Base-by-base conservation (phyloP, 1,140 invertebrate species). In the Pseudachorutes palmiensis region DNA sequence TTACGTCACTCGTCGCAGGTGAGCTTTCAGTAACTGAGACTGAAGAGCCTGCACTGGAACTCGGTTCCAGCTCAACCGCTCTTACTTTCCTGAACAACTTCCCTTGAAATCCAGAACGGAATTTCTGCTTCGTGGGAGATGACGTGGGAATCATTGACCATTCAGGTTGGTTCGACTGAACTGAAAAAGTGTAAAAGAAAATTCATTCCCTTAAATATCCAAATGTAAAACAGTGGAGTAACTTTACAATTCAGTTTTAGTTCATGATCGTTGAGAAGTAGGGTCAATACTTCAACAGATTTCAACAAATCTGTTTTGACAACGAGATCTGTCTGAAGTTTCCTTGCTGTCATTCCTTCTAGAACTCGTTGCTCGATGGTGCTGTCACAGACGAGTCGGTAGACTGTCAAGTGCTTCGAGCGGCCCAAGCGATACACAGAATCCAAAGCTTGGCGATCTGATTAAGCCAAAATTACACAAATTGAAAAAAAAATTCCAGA, bases 361-460 rank as follows among this genome's bases (percentile, higher is more conserved):
- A 55, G 24, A 55, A 55, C 24, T 14, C 24, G 9, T 5, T 55
- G 5, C 51, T 55, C 51, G 24, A 55, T 55, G 5, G 51, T 55
- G 9, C 24, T 22, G 5, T 24, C 51, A 55, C 9, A 12, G 3
- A 55, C 12, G 12, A 55, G 24, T 12, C 51, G 51, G 24, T 55
- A 55, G 24, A 55, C 24, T 16, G 51, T 24, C 3, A 55, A 3
- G 9, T 55, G 9, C 51, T 24, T 12, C 12, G 51, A 14, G 62
- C 66, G 77, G 75, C 91, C 91, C 67, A 94, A 79, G 24, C 92
- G 81, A 79, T 94, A 91, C 0, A 91, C 91, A 45, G 91, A 83
- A 81, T 94, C 92, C 91, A 94, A 94, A 1, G 92, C 91, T 76
- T 94, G 91, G 76, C 94, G 91, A 81, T 95, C 92, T 22, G 24